Base-by-base conservation (phyloP, 2,888 invertebrate species). In the Rotaria magnacalcarata region DNA sequence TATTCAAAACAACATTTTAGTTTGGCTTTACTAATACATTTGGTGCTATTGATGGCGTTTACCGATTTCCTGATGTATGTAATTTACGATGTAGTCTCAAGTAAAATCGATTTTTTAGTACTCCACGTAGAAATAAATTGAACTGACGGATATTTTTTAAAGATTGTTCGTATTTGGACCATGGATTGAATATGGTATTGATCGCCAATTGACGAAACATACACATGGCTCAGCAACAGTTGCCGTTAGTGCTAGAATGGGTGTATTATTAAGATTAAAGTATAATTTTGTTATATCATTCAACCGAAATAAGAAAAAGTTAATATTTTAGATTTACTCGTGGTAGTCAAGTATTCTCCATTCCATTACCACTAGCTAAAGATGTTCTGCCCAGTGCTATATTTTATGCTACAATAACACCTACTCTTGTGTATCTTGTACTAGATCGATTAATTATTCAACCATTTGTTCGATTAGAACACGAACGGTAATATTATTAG, bases 381-480 rank as follows among this genome's bases (percentile, higher is more conserved):
- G 95, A 96, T 90, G 93, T 97, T 41, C 93, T 95, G 89, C 95
- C 96, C 0, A 94, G 95, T 41, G 95, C 97, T 0, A 93, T 97
- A 74, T 95, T 97, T 91, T 97, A 97, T 90, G 97, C 96, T 21
- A 95, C 96, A 0, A 92, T 96, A 0, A 93, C 95, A n/a, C 97
- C 97, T 0, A 88, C 96, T 24, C 92, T 96, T 10, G 86, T 88
- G 3, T 92, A 90, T 88, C 90, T 95, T 85, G 91, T 95, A 1
- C 92, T 96, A 0, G 96, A 96, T 91, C 95, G 95, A 89, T 92
- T 95, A 0, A 92, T 97, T 24, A 93, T 97, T 27, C 95, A 90
- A 85, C 92, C 92, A 0, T 91, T 96, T 89, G 92, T 94, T 2
- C 93, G 93, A 86, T 94, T 95, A 88, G 94, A 94, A 88, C 94